These are phyloP conservation scores for Akabosia matsudoensis DNA, from an alignment of 1,140 invertebrate genomes.

Conservation along the genomic window DNA sequence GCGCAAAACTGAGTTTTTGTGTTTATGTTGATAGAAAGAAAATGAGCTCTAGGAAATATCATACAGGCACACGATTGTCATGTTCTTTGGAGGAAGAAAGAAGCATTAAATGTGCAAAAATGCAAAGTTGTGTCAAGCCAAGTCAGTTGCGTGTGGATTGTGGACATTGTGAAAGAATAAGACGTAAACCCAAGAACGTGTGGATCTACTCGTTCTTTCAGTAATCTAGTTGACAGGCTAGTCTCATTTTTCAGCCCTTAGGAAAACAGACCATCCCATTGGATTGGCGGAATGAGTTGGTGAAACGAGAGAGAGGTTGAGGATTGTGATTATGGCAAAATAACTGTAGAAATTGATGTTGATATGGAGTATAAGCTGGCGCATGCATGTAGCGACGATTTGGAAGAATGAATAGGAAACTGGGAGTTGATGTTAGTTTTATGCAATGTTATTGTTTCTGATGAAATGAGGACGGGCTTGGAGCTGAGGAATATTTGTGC, in stretches of 20 bases:
- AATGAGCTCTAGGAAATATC: too few species aligned
- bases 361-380: too few species aligned
- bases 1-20: too few species aligned
- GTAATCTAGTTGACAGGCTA: constrained; percentile 1
- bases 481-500: not conserved
- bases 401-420: too few species aligned
- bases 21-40: too few species aligned
- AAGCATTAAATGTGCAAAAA: not conserved
- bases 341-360: too few species aligned
- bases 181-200: too few species aligned
- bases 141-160: too few species aligned
- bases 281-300: constrained; percentile 6
- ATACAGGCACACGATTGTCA: too few species aligned
- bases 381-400: not conserved
- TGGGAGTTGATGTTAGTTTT: constrained; percentile 2
- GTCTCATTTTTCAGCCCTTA: constrained; percentile 23
- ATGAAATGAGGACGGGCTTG: constrained; percentile 17
- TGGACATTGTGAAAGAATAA: too few species aligned
- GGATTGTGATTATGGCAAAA: too few species aligned
- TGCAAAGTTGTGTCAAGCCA: not conserved
- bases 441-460: constrained; percentile 22
- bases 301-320: too few species aligned
- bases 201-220: not conserved
- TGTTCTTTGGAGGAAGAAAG: not conserved
- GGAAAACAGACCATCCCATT: constrained; percentile 18